phyloP scores from a whole-genome alignment of 2,113 vertebrate species.

The Carollia perspicillata region DNA sequence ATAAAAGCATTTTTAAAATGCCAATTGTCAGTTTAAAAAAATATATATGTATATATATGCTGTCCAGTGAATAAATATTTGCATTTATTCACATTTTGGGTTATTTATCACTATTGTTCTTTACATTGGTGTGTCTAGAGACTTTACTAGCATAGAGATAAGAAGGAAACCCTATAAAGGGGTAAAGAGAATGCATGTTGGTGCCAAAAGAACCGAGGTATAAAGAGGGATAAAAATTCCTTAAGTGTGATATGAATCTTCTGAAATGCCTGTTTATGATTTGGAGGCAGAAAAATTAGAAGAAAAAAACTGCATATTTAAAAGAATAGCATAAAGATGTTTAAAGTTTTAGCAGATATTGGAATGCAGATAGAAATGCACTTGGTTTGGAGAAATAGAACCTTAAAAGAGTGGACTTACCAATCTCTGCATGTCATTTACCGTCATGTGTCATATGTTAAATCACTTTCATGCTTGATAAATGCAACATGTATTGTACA shows the following conservation, averaged over 20 bases:
- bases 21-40: not conserved
- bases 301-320: not conserved
- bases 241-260: not conserved
- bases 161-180: not conserved
- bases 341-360: not conserved
- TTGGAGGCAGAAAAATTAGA: not conserved
- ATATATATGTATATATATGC: not conserved
- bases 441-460: not conserved
- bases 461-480: not conserved
- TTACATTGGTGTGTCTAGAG: not conserved
- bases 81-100: not conserved
- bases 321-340: not conserved
- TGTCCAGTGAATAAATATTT: not conserved
- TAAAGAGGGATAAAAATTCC: not conserved
- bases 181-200: not conserved
- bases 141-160: not conserved
- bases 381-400: not conserved
- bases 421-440: not conserved
- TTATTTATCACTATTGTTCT: not conserved
- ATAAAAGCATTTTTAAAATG: not conserved
- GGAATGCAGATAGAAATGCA: not conserved
- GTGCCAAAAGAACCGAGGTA: not conserved
- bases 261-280: not conserved
- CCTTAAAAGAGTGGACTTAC: not conserved
- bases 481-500: not conserved